Evolutionary conservation across 2,888 invertebrate genomes (phyloP).

Genomic region (Acronicta leporina): DNA sequence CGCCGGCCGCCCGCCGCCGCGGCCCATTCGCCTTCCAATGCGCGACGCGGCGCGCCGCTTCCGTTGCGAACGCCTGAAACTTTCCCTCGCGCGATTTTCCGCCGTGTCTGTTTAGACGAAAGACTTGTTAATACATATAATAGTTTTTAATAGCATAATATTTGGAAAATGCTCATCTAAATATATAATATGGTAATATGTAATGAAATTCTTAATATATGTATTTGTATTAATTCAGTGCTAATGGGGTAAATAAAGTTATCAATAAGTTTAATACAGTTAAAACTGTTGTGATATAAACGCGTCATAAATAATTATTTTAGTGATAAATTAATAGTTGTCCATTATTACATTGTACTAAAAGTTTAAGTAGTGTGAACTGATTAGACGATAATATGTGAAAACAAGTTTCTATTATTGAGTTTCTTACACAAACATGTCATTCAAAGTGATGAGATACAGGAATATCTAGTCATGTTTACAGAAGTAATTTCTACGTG

Average conservation of each 20-base stretch:
- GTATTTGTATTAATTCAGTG: not conserved
- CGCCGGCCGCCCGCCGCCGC: slow-evolving; percentile 36
- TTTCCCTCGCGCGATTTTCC: slow-evolving; percentile 67
- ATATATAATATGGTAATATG: too few relatives aligned
- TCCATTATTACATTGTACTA: slow-evolving; percentile 2
- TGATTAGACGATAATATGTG: slow-evolving; percentile 33
- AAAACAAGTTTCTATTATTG: slow-evolving; percentile 53
- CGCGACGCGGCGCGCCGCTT: slow-evolving; percentile 74
- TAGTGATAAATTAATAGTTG: slow-evolving; percentile 19
- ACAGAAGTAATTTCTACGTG: slow-evolving; percentile 75
- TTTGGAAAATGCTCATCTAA: too few relatives aligned
- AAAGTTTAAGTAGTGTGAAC: slow-evolving; percentile 46
- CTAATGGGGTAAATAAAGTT: slow-evolving; percentile 5
- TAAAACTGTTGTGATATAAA: slow-evolving; percentile 11
- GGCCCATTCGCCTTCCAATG: slow-evolving; percentile 75
- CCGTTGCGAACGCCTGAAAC: slow-evolving; percentile 68
- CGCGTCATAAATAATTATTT: slow-evolving; percentile 13
- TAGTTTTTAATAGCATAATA: slow-evolving; percentile 6
- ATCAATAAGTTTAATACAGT: slow-evolving; percentile 12
- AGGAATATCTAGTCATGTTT: slow-evolving; percentile 70
- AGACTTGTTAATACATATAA: slow-evolving; percentile 35
- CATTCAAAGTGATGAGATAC: slow-evolving; percentile 66
- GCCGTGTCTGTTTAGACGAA: slow-evolving; percentile 25
- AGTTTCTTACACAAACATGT: slow-evolving; percentile 59
- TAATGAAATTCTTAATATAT: too few relatives aligned